These are phyloP conservation scores for Clarias macrocephalus DNA, from an alignment of 2,113 vertebrate genomes.

Conservation along the genomic window DNA sequence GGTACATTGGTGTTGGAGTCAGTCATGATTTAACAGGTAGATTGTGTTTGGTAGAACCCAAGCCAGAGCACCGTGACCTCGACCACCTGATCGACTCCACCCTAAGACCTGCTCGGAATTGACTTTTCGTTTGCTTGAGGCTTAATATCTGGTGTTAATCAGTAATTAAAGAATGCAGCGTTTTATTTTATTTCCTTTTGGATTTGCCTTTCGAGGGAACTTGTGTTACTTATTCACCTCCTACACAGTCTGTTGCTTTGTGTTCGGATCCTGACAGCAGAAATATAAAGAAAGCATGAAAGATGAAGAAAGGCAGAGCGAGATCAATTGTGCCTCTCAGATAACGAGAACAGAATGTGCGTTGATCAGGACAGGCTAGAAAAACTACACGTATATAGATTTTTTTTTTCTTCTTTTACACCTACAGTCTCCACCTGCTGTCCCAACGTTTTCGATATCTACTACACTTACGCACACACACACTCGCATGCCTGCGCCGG, in stretches of 20 bases:
- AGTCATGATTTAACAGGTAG: neutral
- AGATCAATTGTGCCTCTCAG: neutral
- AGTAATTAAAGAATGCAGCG: neutral
- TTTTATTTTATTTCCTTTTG: neutral
- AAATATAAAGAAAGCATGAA: neutral
- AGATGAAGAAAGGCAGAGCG: neutral
- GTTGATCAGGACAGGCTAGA: slow-evolving; percentile 47
- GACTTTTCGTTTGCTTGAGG: neutral
- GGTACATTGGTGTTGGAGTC: neutral
- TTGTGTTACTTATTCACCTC: slow-evolving; percentile 25
- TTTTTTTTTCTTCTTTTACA: slow-evolving; percentile 26
- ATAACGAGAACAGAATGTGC: slow-evolving; percentile 25
- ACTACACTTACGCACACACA: neutral
- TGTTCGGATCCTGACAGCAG: slow-evolving; percentile 24
- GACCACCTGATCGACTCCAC: neutral
- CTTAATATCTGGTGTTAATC: neutral
- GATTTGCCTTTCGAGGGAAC: neutral
- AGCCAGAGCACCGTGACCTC: neutral
- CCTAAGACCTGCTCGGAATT: neutral
- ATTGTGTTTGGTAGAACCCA: neutral
- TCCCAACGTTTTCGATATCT: neutral
- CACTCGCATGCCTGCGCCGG: neutral
- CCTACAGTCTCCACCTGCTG: neutral
- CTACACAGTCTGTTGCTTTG: slow-evolving; percentile 35
- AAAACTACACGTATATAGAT: slow-evolving; percentile 36